phyloP scores from a whole-genome alignment of 92 coral and sea anemone genomes.

The Chrysogorgia sp. region DNA sequence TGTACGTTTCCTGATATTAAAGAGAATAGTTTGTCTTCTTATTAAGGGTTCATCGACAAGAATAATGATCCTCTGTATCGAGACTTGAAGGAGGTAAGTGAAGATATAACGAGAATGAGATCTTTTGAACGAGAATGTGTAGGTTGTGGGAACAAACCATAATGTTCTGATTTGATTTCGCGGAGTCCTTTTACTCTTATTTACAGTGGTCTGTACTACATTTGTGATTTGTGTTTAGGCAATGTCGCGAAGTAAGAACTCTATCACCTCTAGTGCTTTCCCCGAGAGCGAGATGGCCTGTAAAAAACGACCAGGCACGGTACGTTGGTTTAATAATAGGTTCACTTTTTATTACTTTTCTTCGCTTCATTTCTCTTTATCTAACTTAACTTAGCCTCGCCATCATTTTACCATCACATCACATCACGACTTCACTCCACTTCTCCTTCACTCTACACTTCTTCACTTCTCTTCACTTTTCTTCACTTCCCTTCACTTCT shows the following conservation, averaged over 20 bases:
- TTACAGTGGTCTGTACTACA: background rate
- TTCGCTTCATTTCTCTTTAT: no score
- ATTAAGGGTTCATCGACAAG: slow-evolving; percentile 92
- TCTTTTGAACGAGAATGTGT: background rate
- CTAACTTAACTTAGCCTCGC: background rate
- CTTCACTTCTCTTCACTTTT: no score
- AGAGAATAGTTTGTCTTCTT: no score
- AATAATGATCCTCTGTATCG: slow-evolving; percentile 93
- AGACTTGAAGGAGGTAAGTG: slow-evolving; percentile 89
- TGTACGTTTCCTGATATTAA: no score
- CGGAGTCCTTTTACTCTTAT: background rate
- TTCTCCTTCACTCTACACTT: no score
- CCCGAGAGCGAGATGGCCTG: slow-evolving; percentile 79
- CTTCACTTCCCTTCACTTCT: no score
- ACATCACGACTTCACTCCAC: background rate
- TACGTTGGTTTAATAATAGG: slow-evolving; percentile 39
- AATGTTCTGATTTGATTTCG: background rate
- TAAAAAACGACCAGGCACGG: slow-evolving; percentile 91
- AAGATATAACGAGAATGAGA: background rate
- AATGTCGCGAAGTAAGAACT: slow-evolving; percentile 90
- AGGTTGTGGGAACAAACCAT: background rate
- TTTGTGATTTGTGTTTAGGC: slow-evolving; percentile 62
- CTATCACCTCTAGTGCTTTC: slow-evolving; percentile 80
- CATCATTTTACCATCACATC: no score
- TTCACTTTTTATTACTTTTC: no score